These are phyloP conservation scores for Mus spretus DNA, from an alignment of 2,797 vertebrate genomes.

Conservation along the genomic window DNA sequence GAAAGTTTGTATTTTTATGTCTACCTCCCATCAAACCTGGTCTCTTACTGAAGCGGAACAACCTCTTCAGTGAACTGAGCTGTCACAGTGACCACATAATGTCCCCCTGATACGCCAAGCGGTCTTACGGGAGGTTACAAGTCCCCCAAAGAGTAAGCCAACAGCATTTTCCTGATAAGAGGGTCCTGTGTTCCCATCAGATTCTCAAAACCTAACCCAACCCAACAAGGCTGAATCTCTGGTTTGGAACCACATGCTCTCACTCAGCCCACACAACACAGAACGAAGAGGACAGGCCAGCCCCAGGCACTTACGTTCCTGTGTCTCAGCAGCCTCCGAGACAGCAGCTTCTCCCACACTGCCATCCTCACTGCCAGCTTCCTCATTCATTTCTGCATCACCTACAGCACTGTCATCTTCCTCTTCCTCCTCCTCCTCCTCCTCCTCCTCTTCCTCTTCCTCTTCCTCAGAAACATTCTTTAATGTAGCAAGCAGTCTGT, in stretches of 20 bases:
- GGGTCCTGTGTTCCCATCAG: background rate
- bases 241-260: background rate
- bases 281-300: background rate
- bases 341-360: slow-evolving; percentile 62
- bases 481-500: slow-evolving; percentile 94
- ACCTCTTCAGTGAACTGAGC: background rate
- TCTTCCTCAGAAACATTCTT: slow-evolving; percentile 86
- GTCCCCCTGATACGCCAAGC: background rate
- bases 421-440: slow-evolving; percentile 61
- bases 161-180: background rate
- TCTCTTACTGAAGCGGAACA: background rate
- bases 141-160: slow-evolving; percentile 14
- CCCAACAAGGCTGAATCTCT: background rate
- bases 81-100: background rate
- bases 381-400: slow-evolving; percentile 67
- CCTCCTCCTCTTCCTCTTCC: slow-evolving; percentile 80
- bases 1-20: background rate
- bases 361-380: slow-evolving; percentile 58
- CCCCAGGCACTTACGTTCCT: slow-evolving; percentile 66
- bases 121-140: background rate
- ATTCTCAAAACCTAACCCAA: background rate
- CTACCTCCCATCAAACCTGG: background rate
- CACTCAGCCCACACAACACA: background rate
- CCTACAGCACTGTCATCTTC: slow-evolving; percentile 84
- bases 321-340: slow-evolving; percentile 37